These are phyloP conservation scores for Nebria salina DNA, from an alignment of 2,888 invertebrate species.

Conservation along the genomic window DNA sequence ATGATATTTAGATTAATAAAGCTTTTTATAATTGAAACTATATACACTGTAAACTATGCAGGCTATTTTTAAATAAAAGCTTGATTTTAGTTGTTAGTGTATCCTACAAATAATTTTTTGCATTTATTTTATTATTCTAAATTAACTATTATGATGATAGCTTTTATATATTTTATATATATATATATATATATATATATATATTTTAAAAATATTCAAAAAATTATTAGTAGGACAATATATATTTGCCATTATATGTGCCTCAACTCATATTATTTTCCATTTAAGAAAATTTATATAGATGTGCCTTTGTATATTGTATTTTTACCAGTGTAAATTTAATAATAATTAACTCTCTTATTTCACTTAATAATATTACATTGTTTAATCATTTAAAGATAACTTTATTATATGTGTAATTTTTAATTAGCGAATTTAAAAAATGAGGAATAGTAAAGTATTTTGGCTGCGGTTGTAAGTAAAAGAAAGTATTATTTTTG, in stretches of 20 bases:
- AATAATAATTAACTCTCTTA: conserved; percentile 10
- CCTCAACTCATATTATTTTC: conserved; percentile 38
- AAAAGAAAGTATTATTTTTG: conserved; percentile 38
- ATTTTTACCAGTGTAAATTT: conserved; percentile 15
- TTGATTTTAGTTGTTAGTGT: conserved; percentile 36
- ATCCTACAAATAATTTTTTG: conserved; percentile 8
- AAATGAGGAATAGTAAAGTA: not conserved
- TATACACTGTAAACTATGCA: conserved; percentile 25
- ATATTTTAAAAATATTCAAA: not conserved
- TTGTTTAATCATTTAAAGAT: no score
- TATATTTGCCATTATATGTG: conserved; percentile 39
- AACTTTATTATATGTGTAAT: not conserved
- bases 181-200: no score
- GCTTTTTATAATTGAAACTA: conserved; percentile 9
- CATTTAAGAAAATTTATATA: conserved; percentile 28
- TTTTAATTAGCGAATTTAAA: not conserved
- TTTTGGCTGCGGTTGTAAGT: not conserved
- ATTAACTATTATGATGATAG: not conserved
- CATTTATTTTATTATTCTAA: not conserved
- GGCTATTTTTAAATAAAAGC: conserved; percentile 30
- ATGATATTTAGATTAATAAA: conserved; percentile 50
- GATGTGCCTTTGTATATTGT: conserved; percentile 24
- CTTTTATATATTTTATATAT: no score
- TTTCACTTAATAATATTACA: not conserved
- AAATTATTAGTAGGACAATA: conserved; percentile 16